Evolutionary conservation across 2,797 vertebrate genomes (phyloP).

Genomic region (Salarias fasciatus): DNA sequence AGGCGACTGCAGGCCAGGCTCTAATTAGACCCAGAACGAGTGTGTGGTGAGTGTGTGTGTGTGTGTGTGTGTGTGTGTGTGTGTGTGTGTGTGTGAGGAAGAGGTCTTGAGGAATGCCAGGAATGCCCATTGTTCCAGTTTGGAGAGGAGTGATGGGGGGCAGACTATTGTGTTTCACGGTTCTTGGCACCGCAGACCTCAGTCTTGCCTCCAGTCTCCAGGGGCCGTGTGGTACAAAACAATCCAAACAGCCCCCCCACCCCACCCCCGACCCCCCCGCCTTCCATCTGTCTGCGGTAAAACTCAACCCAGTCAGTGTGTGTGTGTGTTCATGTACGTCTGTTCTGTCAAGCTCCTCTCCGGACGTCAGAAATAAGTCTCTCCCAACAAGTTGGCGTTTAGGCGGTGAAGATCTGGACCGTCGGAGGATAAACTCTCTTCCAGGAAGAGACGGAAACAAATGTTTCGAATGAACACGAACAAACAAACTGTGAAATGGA

Average conservation of each 20-base stretch:
- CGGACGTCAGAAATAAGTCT: too few species aligned
- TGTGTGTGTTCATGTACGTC: background rate
- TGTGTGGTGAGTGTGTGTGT: slow-evolving; percentile 10
- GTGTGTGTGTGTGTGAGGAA: slow-evolving; percentile 49
- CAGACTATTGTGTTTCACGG: slow-evolving; percentile 73
- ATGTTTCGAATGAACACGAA: slow-evolving; percentile 30
- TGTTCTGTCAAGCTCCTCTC: too few species aligned
- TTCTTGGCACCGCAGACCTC: slow-evolving; percentile 69
- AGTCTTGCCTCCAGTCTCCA: slow-evolving; percentile 54
- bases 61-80: slow-evolving; percentile 28
- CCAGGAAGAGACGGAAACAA: slow-evolving; percentile 34
- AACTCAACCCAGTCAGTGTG: slow-evolving; percentile 36
- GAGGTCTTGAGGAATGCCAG: slow-evolving; percentile 76
- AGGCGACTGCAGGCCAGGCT: slow-evolving; percentile 36
- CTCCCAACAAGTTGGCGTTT: too few species aligned
- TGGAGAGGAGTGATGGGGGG: slow-evolving; percentile 59
- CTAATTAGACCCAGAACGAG: slow-evolving; percentile 49
- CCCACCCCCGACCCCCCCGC: too few species aligned
- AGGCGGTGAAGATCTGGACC: too few species aligned
- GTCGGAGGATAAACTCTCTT: background rate
- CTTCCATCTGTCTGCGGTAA: slow-evolving; percentile 48
- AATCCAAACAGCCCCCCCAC: slow-evolving; percentile 49
- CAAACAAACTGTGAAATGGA: slow-evolving; percentile 47
- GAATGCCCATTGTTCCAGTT: slow-evolving; percentile 84
- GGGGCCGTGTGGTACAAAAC: slow-evolving; percentile 48